Conservation (phyloP, 2,888 invertebrate genomes). For the Athalia rosae region DNA sequence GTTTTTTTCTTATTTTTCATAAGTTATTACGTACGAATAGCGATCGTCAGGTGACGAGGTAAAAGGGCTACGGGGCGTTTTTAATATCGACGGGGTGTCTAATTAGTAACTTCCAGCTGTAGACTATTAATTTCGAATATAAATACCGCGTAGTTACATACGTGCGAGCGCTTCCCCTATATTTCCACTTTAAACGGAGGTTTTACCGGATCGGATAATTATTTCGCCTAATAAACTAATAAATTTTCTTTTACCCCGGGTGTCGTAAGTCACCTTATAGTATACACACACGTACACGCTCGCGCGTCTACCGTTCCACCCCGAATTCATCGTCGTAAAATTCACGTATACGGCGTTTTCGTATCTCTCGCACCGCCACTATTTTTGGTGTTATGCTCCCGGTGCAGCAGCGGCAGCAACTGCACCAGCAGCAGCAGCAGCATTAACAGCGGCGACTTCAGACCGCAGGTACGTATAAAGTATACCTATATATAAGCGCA, state of each 20-base stretch:
- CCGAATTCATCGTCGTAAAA: slow-evolving; percentile 31
- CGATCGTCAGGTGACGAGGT: neutral
- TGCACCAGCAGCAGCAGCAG: neutral
- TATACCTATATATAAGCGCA: no score
- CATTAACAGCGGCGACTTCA: no score
- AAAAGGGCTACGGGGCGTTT: neutral
- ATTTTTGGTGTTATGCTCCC: neutral
- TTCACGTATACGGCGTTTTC: neutral
- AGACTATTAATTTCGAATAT: slow-evolving; percentile 50
- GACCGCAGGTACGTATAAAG: no score
- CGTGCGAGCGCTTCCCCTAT: neutral
- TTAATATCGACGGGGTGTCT: slow-evolving; percentile 42
- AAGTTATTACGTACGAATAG: no score
- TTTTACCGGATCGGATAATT: slow-evolving; percentile 52
- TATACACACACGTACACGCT: neutral
- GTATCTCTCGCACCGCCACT: no score
- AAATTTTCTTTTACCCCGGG: slow-evolving; percentile 53
- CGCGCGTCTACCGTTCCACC: neutral
- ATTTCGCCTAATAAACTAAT: slow-evolving; percentile 60
- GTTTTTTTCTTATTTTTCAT: no score
- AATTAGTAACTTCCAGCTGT: slow-evolving; percentile 49
- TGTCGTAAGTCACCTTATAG: slow-evolving; percentile 41
- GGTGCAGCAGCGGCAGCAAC: neutral
- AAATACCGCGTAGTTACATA: slow-evolving; percentile 19
- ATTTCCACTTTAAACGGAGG: neutral